A percentile compares a stretch with the other conserved stretches of the same genome.
These are phyloP conservation scores for Loriculus beryllinus DNA, from an alignment of 2,797 vertebrate species.

Conservation along the genomic window DNA sequence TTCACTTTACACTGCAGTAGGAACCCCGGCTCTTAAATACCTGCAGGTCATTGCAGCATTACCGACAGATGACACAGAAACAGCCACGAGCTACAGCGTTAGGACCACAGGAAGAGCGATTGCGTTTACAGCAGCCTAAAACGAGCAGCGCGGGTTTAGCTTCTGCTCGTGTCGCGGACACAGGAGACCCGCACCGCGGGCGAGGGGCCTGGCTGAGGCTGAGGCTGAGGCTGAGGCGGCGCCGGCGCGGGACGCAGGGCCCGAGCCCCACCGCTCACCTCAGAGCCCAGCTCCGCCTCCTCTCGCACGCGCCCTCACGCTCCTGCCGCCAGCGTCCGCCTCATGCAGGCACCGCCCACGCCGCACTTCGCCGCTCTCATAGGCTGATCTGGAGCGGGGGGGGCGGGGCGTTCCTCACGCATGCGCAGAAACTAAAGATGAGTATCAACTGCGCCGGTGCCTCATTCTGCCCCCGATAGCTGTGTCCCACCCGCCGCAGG, in stretches of 20 bases:
- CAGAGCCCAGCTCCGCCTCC: neutral
- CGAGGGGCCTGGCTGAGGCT: too few species aligned
- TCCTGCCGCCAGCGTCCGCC: neutral
- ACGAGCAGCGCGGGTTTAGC: neutral
- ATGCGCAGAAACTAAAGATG: neutral
- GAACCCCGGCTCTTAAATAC: neutral
- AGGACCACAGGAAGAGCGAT: neutral
- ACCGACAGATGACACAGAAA: too few species aligned
- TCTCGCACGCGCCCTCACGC: too few species aligned
- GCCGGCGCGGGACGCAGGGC: too few species aligned
- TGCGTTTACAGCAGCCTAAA: neutral
- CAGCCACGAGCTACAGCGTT: neutral
- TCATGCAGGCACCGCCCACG: neutral
- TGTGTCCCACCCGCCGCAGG: neutral
- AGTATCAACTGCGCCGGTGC: neutral
- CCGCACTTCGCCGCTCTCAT: neutral
- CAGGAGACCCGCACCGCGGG: neutral
- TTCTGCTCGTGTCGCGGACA: too few species aligned
- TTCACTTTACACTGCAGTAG: accelerated
- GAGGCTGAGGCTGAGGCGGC: too few species aligned
- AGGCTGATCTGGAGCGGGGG: neutral
- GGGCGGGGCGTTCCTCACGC: neutral
- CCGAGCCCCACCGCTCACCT: neutral
- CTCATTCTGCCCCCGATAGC: too few species aligned
- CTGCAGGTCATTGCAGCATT: accelerated